phyloP scores from a whole-genome alignment of 2,113 vertebrate genomes.

The Macroglossus sobrinus region DNA sequence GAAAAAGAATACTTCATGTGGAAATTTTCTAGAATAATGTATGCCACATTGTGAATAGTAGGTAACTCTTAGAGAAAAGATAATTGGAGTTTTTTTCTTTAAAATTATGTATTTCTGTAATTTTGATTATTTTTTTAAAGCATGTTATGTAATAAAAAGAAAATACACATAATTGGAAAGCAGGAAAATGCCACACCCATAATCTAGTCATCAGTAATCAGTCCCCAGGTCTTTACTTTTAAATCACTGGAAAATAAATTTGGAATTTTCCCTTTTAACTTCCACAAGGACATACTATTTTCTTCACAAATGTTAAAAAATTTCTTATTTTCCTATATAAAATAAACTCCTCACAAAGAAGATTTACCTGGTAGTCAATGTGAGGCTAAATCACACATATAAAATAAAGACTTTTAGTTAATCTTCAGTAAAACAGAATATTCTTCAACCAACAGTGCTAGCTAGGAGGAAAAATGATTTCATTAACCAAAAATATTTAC shows the following conservation, averaged over 20 bases:
- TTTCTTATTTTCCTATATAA: not conserved
- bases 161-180: not conserved
- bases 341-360: not conserved
- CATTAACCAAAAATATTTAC: conserved; percentile 71
- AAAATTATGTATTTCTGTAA: not conserved
- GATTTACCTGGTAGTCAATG: not conserved
- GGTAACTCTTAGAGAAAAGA: not conserved
- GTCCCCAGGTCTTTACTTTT: not conserved
- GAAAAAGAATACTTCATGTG: not conserved
- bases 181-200: not conserved
- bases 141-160: not conserved
- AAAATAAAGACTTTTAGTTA: conserved; percentile 46
- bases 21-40: conserved; percentile 1
- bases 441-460: conserved; percentile 37
- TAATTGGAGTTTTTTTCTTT: not conserved
- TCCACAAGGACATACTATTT: not conserved
- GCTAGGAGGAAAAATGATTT: conserved; percentile 29
- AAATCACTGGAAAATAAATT: not conserved
- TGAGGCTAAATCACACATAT: not conserved
- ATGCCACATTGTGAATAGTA: not conserved
- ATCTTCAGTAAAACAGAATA: conserved; percentile 46
- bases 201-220: not conserved
- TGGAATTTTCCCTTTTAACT: not conserved
- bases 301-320: not conserved
- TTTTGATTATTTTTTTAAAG: not conserved